These are phyloP conservation scores for Monodelphis domestica DNA, from an alignment of 2,797 vertebrate species.

Conservation along the genomic window DNA sequence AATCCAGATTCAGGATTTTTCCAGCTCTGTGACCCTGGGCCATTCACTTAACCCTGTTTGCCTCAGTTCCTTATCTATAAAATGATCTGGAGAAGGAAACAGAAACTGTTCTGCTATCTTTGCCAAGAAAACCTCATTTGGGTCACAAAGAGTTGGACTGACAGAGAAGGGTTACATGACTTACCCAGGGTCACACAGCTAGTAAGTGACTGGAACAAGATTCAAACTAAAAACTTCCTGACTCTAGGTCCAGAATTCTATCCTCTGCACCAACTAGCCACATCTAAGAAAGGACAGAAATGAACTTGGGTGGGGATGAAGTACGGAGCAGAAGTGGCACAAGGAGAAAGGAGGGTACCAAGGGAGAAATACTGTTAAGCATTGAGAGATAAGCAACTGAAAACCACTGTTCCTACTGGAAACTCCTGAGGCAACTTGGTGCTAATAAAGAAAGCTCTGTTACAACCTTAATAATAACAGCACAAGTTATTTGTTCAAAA, in stretches of 20 bases:
- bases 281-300: neutral
- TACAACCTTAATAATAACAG: constrained; percentile 18
- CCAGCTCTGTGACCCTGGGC: too few relatives aligned
- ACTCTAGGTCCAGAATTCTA: neutral
- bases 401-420: neutral
- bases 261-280: neutral
- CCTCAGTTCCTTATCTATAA: too few relatives aligned
- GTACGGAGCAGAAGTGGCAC: neutral
- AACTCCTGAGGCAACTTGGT: neutral
- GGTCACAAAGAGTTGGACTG: too few relatives aligned
- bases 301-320: neutral
- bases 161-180: too few relatives aligned
- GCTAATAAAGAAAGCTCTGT: constrained; percentile 29
- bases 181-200: neutral
- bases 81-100: too few relatives aligned
- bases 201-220: neutral
- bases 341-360: neutral
- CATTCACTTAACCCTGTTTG: too few relatives aligned
- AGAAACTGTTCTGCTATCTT: too few relatives aligned
- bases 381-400: neutral
- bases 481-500: constrained; percentile 35
- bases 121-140: too few relatives aligned
- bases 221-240: neutral
- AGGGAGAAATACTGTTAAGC: neutral
- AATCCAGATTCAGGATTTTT: too few relatives aligned